Percentiles rank a stretch among this genome's conserved stretches.
Evolutionary conservation across 2,888 invertebrate species (phyloP).

Genomic region (Ichneumoninae sp.): DNA sequence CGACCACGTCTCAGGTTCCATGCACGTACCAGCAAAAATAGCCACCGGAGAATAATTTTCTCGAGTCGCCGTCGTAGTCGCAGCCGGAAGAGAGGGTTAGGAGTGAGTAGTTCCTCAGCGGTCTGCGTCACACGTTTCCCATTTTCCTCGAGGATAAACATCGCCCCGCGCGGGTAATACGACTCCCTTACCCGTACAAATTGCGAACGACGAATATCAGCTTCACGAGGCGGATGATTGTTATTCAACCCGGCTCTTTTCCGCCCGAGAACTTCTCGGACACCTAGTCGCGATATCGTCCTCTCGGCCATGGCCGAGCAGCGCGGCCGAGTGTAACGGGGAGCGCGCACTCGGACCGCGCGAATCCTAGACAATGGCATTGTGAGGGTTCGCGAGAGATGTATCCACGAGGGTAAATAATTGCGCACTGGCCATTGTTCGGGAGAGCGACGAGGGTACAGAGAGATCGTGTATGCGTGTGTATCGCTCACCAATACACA

Average conservation of each 20-base stretch:
- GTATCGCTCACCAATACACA: constrained; percentile 13
- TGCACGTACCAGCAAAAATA: constrained; percentile 1
- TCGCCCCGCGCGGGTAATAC: neutral
- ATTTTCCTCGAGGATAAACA: constrained; percentile 12
- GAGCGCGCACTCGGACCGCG: constrained; percentile 19
- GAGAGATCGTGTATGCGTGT: constrained; percentile 14
- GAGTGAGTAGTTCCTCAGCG: neutral
- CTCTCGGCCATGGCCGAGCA: neutral
- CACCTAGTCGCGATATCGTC: neutral
- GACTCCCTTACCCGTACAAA: neutral
- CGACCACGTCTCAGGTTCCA: neutral
- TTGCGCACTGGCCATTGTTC: constrained; percentile 64
- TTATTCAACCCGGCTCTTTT: constrained; percentile 43
- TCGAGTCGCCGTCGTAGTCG: neutral
- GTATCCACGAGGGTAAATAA: constrained; percentile 70
- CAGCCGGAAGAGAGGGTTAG: neutral
- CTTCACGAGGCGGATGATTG: constrained; percentile 26
- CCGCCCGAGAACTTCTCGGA: constrained; percentile 40
- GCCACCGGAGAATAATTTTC: constrained; percentile 39
- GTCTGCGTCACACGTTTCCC: neutral
- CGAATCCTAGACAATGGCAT: constrained; percentile 66
- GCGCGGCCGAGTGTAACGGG: neutral
- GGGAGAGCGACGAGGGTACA: constrained; percentile 37
- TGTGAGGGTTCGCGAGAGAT: constrained; percentile 63
- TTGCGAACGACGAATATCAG: constrained; percentile 27